Conservation (phyloP, 2,888 invertebrate genomes). For the Hofmannophila pseudospretella region DNA sequence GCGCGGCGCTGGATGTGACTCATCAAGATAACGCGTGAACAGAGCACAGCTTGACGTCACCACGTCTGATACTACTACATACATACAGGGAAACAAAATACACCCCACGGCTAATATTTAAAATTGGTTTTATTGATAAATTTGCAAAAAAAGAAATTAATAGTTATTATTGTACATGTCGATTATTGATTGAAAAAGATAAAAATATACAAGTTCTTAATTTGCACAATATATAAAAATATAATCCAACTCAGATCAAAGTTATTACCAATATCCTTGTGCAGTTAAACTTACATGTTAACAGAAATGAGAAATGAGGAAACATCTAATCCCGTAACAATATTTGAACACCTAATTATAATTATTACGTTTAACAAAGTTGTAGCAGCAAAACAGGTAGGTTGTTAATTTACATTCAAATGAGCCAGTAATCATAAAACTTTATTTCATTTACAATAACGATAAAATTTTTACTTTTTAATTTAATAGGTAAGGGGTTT, state of each 20-base stretch:
- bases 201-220: conserved; percentile 73
- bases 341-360: conserved; percentile 76
- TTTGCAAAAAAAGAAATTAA: conserved; percentile 71
- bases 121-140: conserved; percentile 77
- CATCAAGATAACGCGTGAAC: conserved; percentile 24
- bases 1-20: conserved; percentile 36
- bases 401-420: conserved; percentile 63
- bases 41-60: conserved; percentile 6
- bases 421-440: conserved; percentile 71
- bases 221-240: conserved; percentile 73
- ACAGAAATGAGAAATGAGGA: conserved; percentile 66
- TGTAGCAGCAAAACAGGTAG: conserved; percentile 67
- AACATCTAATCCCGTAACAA: conserved; percentile 75
- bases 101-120: conserved; percentile 57
- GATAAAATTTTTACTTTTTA: conserved; percentile 57
- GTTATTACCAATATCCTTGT: conserved; percentile 76
- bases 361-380: conserved; percentile 71
- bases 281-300: conserved; percentile 68
- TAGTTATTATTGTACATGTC: conserved; percentile 75
- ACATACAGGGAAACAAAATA: conserved; percentile 35
- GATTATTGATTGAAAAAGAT: conserved; percentile 73
- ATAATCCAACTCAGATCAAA: conserved; percentile 76
- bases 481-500: conserved; percentile 54
- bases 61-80: not conserved
- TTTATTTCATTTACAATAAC: conserved; percentile 73